Conservation (phyloP, 2,797 vertebrate genomes). For the Anabas testudineus region DNA sequence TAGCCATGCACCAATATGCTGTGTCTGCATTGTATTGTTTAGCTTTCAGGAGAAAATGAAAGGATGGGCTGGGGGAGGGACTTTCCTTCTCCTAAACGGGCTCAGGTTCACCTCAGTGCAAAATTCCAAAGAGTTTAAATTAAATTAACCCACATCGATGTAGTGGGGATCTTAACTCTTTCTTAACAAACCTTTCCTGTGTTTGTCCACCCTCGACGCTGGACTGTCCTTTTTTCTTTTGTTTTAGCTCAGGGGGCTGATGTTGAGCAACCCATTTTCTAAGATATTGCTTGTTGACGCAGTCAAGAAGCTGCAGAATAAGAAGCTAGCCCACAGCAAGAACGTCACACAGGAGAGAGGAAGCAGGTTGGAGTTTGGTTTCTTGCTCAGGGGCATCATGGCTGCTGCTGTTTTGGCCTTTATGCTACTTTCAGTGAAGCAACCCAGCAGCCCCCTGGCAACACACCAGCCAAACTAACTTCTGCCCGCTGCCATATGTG, state of each 20-base stretch:
- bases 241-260: too few species aligned
- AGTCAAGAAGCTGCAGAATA: not conserved
- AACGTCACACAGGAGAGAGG: slow-evolving; percentile 6
- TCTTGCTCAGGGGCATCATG: slow-evolving; percentile 26
- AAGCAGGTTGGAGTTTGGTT: slow-evolving; percentile 23
- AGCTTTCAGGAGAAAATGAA: not conserved
- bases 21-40: slow-evolving; percentile 15
- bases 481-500: slow-evolving; percentile 35
- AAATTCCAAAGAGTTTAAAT: too few species aligned
- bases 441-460: slow-evolving; percentile 35
- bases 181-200: too few species aligned
- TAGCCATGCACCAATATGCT: slow-evolving; percentile 3
- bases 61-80: too few species aligned
- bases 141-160: too few species aligned
- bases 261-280: not conserved
- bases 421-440: slow-evolving; percentile 40
- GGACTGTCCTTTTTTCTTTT: too few species aligned
- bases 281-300: too few species aligned
- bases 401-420: slow-evolving; percentile 38
- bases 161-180: too few species aligned
- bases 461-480: slow-evolving; percentile 55
- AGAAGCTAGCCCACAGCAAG: not conserved
- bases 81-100: too few species aligned
- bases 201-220: too few species aligned
- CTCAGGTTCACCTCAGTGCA: too few species aligned